A percentile compares a stretch with the other conserved stretches of the same genome.
These are phyloP conservation scores for Lordiphosa andalusiaca DNA, from an alignment of 2,888 invertebrate species.

Conservation along the genomic window DNA sequence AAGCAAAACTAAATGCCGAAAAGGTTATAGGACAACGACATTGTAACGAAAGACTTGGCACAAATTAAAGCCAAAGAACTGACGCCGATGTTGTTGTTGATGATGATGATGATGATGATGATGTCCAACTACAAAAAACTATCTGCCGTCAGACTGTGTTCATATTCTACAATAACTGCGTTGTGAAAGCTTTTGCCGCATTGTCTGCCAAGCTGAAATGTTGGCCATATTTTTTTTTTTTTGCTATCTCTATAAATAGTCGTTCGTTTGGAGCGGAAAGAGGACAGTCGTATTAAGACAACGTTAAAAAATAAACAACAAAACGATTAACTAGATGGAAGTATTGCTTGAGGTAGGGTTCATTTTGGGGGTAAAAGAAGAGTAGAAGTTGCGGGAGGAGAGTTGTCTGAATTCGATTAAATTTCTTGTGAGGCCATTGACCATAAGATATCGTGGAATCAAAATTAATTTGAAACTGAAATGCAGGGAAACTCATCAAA, in stretches of 20 bases:
- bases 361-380: neutral
- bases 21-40: conserved; percentile 74
- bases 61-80: conserved; percentile 20
- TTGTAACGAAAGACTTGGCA: conserved; percentile 30
- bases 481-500: no score
- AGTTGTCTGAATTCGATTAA: no score
- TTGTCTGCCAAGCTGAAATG: conserved; percentile 18
- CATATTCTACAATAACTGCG: conserved; percentile 19
- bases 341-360: conserved; percentile 57
- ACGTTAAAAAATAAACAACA: conserved; percentile 45
- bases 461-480: no score
- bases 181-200: conserved; percentile 40
- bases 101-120: conserved; percentile 11
- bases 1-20: conserved; percentile 28
- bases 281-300: conserved; percentile 33
- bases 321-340: conserved; percentile 45
- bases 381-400: neutral
- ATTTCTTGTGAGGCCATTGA: no score
- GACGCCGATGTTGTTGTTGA: conserved; percentile 24
- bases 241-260: conserved; percentile 44
- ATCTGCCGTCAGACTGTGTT: conserved; percentile 4
- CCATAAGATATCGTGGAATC: no score
- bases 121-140: conserved; percentile 25
- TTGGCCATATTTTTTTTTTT: conserved; percentile 25
- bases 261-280: conserved; percentile 14